These are phyloP conservation scores for Chydorus sphaericus DNA, from an alignment of 2,888 invertebrate species.

Conservation along the genomic window DNA sequence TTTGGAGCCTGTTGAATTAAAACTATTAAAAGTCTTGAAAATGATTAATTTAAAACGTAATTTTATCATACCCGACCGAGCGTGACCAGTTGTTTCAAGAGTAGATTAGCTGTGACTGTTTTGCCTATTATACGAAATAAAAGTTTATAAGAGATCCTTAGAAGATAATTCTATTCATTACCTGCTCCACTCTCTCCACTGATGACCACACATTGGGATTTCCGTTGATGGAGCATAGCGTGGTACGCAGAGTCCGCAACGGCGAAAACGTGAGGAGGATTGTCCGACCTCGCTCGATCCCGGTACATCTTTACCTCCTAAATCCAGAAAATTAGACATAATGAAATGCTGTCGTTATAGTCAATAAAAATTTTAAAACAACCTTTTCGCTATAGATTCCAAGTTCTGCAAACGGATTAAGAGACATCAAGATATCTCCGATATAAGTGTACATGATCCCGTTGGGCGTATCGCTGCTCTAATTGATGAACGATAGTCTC, in stretches of 20 bases:
- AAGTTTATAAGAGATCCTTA: background rate
- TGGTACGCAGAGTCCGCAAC: constrained; percentile 67
- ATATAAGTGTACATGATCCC: constrained; percentile 67
- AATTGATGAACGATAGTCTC: constrained; percentile 53
- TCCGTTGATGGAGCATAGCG: constrained; percentile 57
- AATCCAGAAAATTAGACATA: no score
- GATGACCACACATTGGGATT: constrained; percentile 62
- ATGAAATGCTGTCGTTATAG: background rate
- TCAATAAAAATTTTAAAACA: constrained; percentile 19
- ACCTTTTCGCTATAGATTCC: constrained; percentile 56
- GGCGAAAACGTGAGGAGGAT: constrained; percentile 65
- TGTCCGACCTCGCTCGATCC: constrained; percentile 51
- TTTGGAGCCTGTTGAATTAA: constrained; percentile 46
- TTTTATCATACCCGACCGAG: constrained; percentile 46
- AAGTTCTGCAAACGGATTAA: constrained; percentile 61
- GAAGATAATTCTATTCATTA: background rate
- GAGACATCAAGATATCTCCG: constrained; percentile 63
- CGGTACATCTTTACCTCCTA: constrained; percentile 39
- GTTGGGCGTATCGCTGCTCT: constrained; percentile 48
- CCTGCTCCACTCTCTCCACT: constrained; percentile 62
- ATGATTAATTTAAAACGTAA: background rate
- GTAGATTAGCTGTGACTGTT: constrained; percentile 61
- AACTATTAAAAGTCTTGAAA: background rate
- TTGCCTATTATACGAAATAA: constrained; percentile 37
- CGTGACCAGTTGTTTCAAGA: constrained; percentile 60